Evolutionary conservation across 2,113 vertebrate genomes (phyloP), one percentile per base, ranked within the genome.

Genomic region (Sinosuthora webbiana): DNA sequence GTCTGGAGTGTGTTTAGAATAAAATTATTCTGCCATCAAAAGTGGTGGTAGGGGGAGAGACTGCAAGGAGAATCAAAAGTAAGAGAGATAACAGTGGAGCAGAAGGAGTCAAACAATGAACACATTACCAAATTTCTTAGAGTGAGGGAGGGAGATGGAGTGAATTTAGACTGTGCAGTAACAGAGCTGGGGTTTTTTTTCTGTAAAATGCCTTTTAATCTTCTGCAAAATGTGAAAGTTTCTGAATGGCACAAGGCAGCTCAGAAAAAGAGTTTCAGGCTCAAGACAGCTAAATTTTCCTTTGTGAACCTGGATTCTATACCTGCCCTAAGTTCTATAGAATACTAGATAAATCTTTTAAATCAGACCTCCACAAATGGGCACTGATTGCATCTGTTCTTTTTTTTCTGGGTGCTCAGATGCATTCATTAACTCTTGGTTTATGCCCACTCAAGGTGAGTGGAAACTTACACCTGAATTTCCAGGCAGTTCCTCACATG

Each of bases 401-500:
- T 89, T 82, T 90, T 90, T 39, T 59, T 47, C 60, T 76, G 70
- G 9, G 15, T 76, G 57, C 62, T 79, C 87, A 56, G 35, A 49
- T 75, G 65, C 71, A 70, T 85, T 93, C 4, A 3, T 69, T 53
- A 78, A 28, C 14, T 75, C 71, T 16, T 21, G 44, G 39, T 60
- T 91, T 55, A 23, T 75, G 21, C 30, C 31, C 1, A 3, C 37
- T 93, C 15, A 57, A 64, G n/a, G 37, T 6, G 23, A 80, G n/a
- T 22, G 33, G 63, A 81, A 77, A 59, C 10, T 52, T 31, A 30
- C 15, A 68, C 28, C 41, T 18, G 16, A 39, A 53, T 85, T 94
- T 94, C 63, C n/a, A 31, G 0, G 0, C 35, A 28, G 37, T 63
- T 78, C 45, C 68, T 67, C 23, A 13, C 0, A 0, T 55, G 63